Evolutionary conservation across 2,888 invertebrate species (phyloP), one percentile per base, ranked within the genome.

Genomic region (Heteromurus nitidus): DNA sequence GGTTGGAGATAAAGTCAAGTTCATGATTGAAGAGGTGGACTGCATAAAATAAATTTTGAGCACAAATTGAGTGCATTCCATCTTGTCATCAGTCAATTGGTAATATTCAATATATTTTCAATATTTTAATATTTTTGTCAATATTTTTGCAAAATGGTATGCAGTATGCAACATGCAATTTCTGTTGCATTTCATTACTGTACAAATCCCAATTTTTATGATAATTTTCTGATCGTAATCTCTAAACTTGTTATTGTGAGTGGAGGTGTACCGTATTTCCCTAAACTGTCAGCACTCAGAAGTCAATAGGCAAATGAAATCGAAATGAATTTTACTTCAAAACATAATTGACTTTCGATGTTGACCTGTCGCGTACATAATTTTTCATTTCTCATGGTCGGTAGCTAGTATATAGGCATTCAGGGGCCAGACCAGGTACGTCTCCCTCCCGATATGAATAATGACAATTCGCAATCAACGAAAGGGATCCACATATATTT

Each of bases 341-440:
- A 65, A 22, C 5, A 13, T 65, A 65, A 65, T 65, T 65, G 44
- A 65, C 65, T 65, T 65, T 65, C 65, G 65, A 65, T 65, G 55
- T 55, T 24, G 13, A 26, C 55, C 20, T 55, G 55, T 26, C 55
- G 24, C 18, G 50, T 47, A n/a, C 7, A n/a, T 44, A n/a, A 2
- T 44, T 44, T 44, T n/a, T n/a, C n/a, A n/a, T 44, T 50, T 50
- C 50, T 9, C 20, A 22, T 20, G 44, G 44, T 1, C n/a, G 11
- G 44, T n/a, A n/a, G 22, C n/a, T 50, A 22, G 50, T 9, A 18
- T 20, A 22, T 18, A 50, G 3, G n/a, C n/a, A 36, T 47, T 47
- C n/a, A n/a, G n/a, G n/a, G n/a, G n/a, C n/a, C n/a, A n/a, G n/a
- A n/a, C n/a, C n/a, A n/a, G n/a, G n/a, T n/a, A n/a, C n/a, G n/a